Evolutionary conservation across 2,113 vertebrate species (phyloP), one percentile per base, ranked within the genome.

Genomic region (Leuciscus idus): DNA sequence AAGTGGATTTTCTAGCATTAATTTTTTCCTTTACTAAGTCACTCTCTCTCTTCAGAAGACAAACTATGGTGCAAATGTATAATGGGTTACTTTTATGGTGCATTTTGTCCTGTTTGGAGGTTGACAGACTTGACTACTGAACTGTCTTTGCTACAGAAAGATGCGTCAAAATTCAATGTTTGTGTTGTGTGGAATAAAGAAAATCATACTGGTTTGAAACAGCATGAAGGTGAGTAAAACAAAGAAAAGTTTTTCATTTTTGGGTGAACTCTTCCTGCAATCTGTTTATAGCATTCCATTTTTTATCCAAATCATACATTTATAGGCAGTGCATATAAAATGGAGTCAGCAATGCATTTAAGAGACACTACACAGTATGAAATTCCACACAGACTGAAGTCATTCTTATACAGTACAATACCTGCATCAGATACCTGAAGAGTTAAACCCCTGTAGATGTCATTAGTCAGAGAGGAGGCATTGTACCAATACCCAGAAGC

Each of bases 371-470:
- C 77, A n/a, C 28, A 59, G 55, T 6, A 36, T 17, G 55, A 61
- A 80, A 57, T 21, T 79, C 55, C 77, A 83, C 12, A 48, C 10
- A 52, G 46, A n/a, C 46, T 55, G 15, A 12, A 59, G 50, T 52
- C 26, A 55, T 57, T 55, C 50, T 59, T 73, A 13, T 26, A 62
- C 66, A 59, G 57, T 12, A 62, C 52, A 59, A 81, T 7, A 50
- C 26, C 46, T 75, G 72, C 83, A 48, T 48, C 72, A 48, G 73
- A 84, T 74, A 50, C 43, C 43, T 76, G 72, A 81, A 76, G 66
- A 75, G 85, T 57, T 75, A 88, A 88, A 82, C 52, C 81, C 66
- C 81, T 48, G 87, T 83, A 84, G 66, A 74, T 88, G 87, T 76
- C 79, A 87, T 90, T 88, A 90, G 48, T 77, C 73, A 61, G 85